Evolutionary conservation across 2,797 vertebrate species (phyloP).

Genomic region (Danionella dracula): DNA sequence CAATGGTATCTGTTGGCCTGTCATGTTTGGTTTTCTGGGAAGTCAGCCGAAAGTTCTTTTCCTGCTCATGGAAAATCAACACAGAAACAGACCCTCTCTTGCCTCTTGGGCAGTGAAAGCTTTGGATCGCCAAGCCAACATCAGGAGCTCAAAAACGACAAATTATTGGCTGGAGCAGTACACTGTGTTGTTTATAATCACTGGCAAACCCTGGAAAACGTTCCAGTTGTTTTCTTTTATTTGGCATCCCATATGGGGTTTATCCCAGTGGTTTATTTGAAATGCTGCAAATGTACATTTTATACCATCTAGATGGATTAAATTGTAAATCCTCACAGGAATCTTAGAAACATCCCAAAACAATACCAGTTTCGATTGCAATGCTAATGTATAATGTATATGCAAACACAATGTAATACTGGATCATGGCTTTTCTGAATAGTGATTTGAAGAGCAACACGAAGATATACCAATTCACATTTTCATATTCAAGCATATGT

Average conservation of each 20-base stretch:
- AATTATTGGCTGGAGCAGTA: slow-evolving; percentile 30
- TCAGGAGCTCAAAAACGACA: slow-evolving; percentile 26
- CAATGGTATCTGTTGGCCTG: slow-evolving; percentile 22
- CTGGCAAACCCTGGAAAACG: slow-evolving; percentile 29
- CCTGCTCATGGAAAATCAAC: slow-evolving; percentile 60
- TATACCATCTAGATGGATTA: not conserved
- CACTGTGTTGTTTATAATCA: slow-evolving; percentile 34
- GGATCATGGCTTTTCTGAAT: too few species aligned
- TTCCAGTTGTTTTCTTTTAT: slow-evolving; percentile 26
- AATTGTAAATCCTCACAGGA: not conserved
- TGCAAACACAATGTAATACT: too few species aligned
- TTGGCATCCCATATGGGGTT: not conserved
- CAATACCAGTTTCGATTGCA: too few species aligned
- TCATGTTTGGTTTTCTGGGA: slow-evolving; percentile 63
- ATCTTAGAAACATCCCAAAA: not conserved
- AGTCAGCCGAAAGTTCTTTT: slow-evolving; percentile 46
- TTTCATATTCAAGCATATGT: too few species aligned
- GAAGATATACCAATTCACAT: too few species aligned
- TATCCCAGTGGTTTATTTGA: too few species aligned
- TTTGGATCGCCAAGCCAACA: slow-evolving; percentile 42
- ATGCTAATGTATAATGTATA: too few species aligned
- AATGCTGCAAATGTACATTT: slow-evolving; percentile 11
- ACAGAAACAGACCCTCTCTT: slow-evolving; percentile 45
- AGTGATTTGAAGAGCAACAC: too few species aligned
- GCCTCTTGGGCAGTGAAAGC: slow-evolving; percentile 22